Base-by-base conservation (phyloP, 64 coral and sea anemone genomes). In the Dendronephthya gigantea region DNA sequence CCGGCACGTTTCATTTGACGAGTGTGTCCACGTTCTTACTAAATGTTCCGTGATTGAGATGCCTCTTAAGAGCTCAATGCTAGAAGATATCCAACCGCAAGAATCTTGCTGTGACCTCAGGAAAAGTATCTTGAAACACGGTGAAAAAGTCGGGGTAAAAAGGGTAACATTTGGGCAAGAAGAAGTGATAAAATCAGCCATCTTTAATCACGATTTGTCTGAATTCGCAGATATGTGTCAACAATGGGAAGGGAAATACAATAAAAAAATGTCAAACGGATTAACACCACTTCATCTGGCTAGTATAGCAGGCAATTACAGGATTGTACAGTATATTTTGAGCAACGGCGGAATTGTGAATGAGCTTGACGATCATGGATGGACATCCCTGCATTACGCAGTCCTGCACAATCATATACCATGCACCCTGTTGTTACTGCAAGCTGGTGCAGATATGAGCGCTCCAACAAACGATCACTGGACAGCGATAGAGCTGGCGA, bases 241-340 rank as follows among this genome's bases (percentile, higher is more conserved):
- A 75, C 69, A 75, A 16, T 37, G 69, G 29, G 69, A 75, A 16
- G 69, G 7, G 12, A 34, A 37, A 0, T 75, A 33, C 69, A 75
- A 75, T 37, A 75, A 27, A 75, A 75, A 33, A 75, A 6, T 75
- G 69, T 75, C 69, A 75, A 75, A 75, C 16, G 69, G 69, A 75
- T 75, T 75, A 75, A 75, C 69, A 75, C 35, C 25, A 2, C 69
- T 75, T 31, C 69, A 75, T 75, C 30, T 75, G 4, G 69, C 69
- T 34, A 75, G 69, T 29, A 75, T 75, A 34, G 29, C 12, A 16
- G 69, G 69, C 25, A 34, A 30, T 27, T 75, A 34, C 34, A 31
- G 69, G 12, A 37, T 75, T 27, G 23, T 75, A 34, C 69, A 75
- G 69, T 75, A 31, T 33, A 75, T 75, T 34, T 27, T 75, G 25